Base-by-base conservation (phyloP, 2,888 invertebrate species). In the Myopa testacea region DNA sequence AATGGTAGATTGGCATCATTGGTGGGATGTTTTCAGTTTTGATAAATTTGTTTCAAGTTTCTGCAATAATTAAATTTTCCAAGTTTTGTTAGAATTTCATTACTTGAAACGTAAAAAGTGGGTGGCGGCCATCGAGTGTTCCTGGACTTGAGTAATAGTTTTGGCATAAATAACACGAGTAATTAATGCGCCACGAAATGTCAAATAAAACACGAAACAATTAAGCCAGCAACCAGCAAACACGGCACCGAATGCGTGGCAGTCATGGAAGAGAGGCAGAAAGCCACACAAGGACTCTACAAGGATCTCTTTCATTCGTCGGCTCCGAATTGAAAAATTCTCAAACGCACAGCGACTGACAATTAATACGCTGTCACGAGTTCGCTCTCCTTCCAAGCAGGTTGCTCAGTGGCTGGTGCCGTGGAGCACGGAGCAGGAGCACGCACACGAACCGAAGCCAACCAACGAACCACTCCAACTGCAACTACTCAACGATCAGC, bases 401-500 rank as follows among this genome's bases (percentile, higher is more conserved):
- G n/a, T n/a, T n/a, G n/a, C n/a, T n/a, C n/a, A n/a, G n/a, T n/a
- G n/a, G n/a, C n/a, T n/a, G n/a, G n/a, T n/a, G n/a, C n/a, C n/a
- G n/a, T n/a, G n/a, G n/a, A n/a, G n/a, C n/a, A n/a, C n/a, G n/a
- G n/a, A n/a, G n/a, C n/a, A n/a, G n/a, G n/a, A n/a, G n/a, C n/a
- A n/a, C n/a, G n/a, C n/a, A n/a, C n/a, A n/a, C n/a, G n/a, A n/a
- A n/a, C n/a, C n/a, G n/a, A n/a, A n/a, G n/a, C n/a, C n/a, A n/a
- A n/a, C n/a, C n/a, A n/a, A n/a, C 6, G 45, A 45, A 45, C 2
- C 55, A 38, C 67, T 55, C 16, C 14, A 55, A 55, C 62, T n/a
- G 62, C 60, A 62, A 45, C 75, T 75, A 75, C 67, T 75, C 75
- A 75, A 75, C 73, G 60, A 73, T 73, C 73, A 73, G 52, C 75